Base-by-base conservation (phyloP, 2,888 invertebrate genomes). In the Furcula furcula region DNA sequence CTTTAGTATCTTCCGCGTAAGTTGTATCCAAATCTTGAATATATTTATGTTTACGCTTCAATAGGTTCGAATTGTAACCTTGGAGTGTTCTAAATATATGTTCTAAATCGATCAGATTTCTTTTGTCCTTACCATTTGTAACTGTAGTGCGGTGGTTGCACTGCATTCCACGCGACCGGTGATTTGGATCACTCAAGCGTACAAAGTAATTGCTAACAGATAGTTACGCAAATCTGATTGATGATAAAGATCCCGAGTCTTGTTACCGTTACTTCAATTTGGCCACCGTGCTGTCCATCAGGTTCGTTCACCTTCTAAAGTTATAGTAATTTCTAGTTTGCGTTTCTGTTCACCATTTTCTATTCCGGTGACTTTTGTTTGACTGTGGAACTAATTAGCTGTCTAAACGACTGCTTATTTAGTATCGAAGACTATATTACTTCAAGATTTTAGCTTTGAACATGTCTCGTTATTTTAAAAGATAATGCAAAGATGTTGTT, bases 151-250 rank as follows among this genome's bases (percentile, higher is more conserved):
- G n/a, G n/a, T 47, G 34, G 54, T 51, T 62, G 61, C 53, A 58
- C 52, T 63, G 67, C 75, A 79, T 81, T 76, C 79, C 75, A 53
- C 48, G 48, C 58, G 61, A 44, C 59, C 65, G 70, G 62, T 71
- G 67, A 66, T 70, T 69, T 71, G 59, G 55, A 58, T 46, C 55
- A 58, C 58, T 64, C 65, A 59, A 70, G 65, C 74, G 71, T 69
- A 65, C 60, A 55, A 55, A 66, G 75, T 80, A 83, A 84, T 83
- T 82, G 80, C 73, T 77, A 80, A 76, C 75, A 79, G 71, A 83
- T 83, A 72, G 83, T 87, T 87, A 84, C 81, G 84, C 83, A 85
- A 84, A 85, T 79, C 83, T 85, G 85, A 87, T 86, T 76, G 80
- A 86, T 81, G 88, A 85, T 87, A 80, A 86, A 79, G 69, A 84